These are phyloP conservation scores for Synanceia verrucosa DNA, from an alignment of 2,797 vertebrate genomes.

Conservation along the genomic window DNA sequence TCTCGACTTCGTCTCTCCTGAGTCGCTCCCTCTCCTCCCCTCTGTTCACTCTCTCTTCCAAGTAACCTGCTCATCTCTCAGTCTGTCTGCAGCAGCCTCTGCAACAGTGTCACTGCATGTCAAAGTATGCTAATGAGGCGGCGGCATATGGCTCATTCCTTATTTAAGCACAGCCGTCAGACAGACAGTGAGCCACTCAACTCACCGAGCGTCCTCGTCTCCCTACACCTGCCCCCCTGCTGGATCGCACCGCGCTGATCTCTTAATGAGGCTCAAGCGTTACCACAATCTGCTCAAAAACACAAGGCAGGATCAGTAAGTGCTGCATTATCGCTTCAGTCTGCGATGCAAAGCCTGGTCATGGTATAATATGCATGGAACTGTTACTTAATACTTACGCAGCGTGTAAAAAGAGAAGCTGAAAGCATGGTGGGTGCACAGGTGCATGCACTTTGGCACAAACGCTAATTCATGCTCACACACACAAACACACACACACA, in stretches of 20 bases:
- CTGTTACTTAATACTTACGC: constrained; percentile 4
- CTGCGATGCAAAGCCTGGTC: constrained; percentile 42
- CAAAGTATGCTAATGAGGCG: constrained; percentile 65
- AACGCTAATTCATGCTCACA: constrained; percentile 22
- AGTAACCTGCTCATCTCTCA: constrained; percentile 49
- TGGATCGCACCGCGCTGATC: constrained; percentile 61
- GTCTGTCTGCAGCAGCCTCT: constrained; percentile 49
- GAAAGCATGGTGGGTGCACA: not conserved
- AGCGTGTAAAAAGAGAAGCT: not conserved
- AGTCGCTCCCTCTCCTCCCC: not conserved
- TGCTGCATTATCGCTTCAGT: constrained; percentile 57
- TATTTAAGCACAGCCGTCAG: constrained; percentile 70
- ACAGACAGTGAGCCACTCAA: constrained; percentile 64
- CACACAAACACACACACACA: not conserved
- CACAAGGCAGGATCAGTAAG: constrained; percentile 62
- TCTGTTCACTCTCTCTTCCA: constrained; percentile 19
- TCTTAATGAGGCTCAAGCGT: constrained; percentile 70
- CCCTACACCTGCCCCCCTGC: constrained; percentile 55
- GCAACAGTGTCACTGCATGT: constrained; percentile 42
- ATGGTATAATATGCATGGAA: constrained; percentile 20
- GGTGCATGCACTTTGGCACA: not conserved
- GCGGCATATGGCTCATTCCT: constrained; percentile 76
- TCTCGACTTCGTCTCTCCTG: constrained; percentile 4
- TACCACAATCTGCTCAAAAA: constrained; percentile 66
- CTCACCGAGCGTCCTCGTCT: constrained; percentile 38